These are phyloP conservation scores for Cantharis flavilabris DNA, from an alignment of 2,888 invertebrate species.

Conservation along the genomic window DNA sequence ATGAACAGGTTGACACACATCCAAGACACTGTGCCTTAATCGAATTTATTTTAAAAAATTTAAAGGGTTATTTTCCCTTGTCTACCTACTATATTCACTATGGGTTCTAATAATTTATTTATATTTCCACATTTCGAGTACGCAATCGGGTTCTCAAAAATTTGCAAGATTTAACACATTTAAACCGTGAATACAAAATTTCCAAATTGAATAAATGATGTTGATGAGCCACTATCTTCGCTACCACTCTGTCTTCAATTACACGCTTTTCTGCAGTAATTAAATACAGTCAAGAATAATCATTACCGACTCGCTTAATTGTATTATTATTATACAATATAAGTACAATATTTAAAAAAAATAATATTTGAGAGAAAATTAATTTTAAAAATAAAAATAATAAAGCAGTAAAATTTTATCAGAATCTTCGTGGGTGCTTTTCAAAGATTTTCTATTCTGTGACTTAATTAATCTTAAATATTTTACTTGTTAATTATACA, in stretches of 20 bases:
- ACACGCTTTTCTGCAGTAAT: neutral
- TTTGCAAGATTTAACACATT: neutral
- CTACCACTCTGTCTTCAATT: neutral
- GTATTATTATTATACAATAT: no score
- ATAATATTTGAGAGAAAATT: neutral
- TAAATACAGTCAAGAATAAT: neutral
- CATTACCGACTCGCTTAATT: no score
- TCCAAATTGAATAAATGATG: neutral
- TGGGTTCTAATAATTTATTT: neutral
- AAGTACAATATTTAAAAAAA: no score
- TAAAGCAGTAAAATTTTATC: neutral
- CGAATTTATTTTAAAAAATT: neutral
- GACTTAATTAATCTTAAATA: neutral
- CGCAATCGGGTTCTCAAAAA: neutral
- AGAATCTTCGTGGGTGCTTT: neutral
- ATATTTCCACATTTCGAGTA: neutral
- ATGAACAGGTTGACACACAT: neutral
- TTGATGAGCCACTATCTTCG: neutral
- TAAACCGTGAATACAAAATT: neutral
- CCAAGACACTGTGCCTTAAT: neutral
- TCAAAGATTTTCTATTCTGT: neutral
- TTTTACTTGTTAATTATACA: neutral
- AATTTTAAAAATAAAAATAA: neutral
- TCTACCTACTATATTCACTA: neutral
- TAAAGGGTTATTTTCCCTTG: neutral